Evolutionary conservation across 2,888 invertebrate genomes (phyloP), one percentile per base, ranked within the genome.

Genomic region (Sinotaia quadrata): DNA sequence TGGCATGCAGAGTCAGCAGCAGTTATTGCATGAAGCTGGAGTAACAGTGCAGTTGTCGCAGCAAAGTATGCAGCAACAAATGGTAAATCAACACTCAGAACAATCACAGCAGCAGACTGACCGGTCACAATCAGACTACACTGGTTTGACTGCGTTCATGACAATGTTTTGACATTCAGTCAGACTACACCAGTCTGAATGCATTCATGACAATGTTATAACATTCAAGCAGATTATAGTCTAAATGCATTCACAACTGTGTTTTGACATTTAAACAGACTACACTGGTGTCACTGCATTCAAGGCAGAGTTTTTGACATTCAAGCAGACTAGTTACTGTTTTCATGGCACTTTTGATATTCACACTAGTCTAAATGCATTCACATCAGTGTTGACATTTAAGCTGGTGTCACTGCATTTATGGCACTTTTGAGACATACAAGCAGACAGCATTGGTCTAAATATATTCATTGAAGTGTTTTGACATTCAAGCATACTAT

Each of bases 161-260:
- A n/a, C n/a, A n/a, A n/a, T n/a, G n/a, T n/a, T n/a, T n/a, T n/a
- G n/a, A n/a, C n/a, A n/a, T n/a, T n/a, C n/a, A 66, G 56, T 73
- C 76, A 31, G 77, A 44, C 21, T 44, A 27, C 62, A 34, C 15
- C 36, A 36, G 62, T 31, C 71, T 41, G 65, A 73, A 49, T 52
- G 57, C 7, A 18, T 79, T 81, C 36, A 81, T 81, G 78, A 75
- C 81, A 31, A 59, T 78, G 36, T 77, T 81, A 59, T 81, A 71
- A 71, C 18, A 24, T 18, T 41, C 21, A 51, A n/a, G 51, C 51
- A 51, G 21, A 41, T 60, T 18, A 37, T 15, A 10, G 36, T 59
- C 29, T 10, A 27, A n/a, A 7, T 29, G 21, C 24, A 47, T 41
- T 24, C 34, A 37, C 7, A n/a, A 21, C 31, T 8, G 27, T 56